Base-by-base conservation (phyloP, 2,888 invertebrate species). In the Physocephala rufipes region DNA sequence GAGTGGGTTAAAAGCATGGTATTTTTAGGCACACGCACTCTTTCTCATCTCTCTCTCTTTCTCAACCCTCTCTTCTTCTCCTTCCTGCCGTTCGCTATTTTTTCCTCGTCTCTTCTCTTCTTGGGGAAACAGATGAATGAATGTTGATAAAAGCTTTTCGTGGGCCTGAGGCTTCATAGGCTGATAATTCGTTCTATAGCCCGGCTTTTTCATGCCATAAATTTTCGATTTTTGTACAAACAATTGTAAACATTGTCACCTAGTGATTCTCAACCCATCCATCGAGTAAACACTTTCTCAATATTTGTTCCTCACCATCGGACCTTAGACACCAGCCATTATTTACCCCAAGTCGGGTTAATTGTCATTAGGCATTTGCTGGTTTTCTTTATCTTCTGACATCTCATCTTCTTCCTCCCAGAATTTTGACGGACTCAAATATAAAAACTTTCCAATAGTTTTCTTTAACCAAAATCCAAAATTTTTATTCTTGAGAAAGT, bases 1-100 rank as follows among this genome's bases (percentile, higher is more conserved):
- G 70, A 70, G 70, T 70, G 70, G 70, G 70, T 70, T 70, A 64
- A 70, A 70, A 70, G 70, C 70, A 58, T 64, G 70, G n/a, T n/a
- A 70, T 53, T 62, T 68, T 62, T 68, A 12, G 45, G 36, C 36
- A 28, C 30, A 28, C 30, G 24, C 43, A 47, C 3, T 67, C 30
- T 66, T 36, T 45, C 19, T 68, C 49, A 49, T 24, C 30, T 30
- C 12, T 30, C 36, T 26, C 26, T 24, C 30, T 51, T n/a, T 49
- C 24, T 28, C 16, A n/a, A n/a, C n/a, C 24, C 24, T 49, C 28
- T 64, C 21, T 62, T 15, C 12, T 13, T 36, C 24, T 21, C 24
- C 28, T 26, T 19, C 24, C 28, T 36, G 21, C 9, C 19, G 5
- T 62, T 36, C 36, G 4, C 36, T 36, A 4, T 36, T 9, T 36